phyloP scores from a whole-genome alignment of 2,888 invertebrate species.

The Sinelater perroti region DNA sequence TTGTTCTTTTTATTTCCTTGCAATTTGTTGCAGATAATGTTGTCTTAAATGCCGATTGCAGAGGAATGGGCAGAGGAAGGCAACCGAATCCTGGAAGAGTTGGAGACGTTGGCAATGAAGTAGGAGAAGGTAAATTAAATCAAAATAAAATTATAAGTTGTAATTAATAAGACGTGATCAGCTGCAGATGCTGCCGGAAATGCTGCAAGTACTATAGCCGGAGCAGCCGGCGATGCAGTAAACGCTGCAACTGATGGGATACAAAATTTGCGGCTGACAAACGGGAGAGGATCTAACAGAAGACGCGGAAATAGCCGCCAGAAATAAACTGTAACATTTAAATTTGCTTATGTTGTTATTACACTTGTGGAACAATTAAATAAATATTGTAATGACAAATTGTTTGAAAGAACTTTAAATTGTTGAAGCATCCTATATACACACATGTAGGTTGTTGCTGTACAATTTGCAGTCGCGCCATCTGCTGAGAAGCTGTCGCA shows the following conservation, averaged over 20 bases:
- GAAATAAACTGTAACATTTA: too few species aligned
- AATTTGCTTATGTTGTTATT: too few species aligned
- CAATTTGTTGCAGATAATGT: background rate
- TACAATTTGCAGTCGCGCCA: too few species aligned
- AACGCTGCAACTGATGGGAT: background rate
- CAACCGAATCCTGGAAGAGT: background rate
- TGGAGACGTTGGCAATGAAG: background rate
- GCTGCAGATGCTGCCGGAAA: background rate
- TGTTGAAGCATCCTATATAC: too few species aligned
- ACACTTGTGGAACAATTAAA: too few species aligned
- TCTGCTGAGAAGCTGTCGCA: too few species aligned
- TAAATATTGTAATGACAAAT: too few species aligned
- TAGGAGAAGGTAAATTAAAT: background rate
- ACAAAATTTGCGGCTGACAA: conserved; percentile 1
- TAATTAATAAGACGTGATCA: background rate
- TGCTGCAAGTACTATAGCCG: background rate
- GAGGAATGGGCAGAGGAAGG: background rate
- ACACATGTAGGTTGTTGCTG: too few species aligned
- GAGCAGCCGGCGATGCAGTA: conserved; percentile 1
- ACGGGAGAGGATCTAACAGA: background rate
- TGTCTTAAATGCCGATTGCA: background rate
- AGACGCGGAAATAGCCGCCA: background rate
- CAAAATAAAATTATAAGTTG: background rate
- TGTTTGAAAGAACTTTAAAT: too few species aligned
- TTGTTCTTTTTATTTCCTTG: too few species aligned